Evolutionary conservation across 2,113 vertebrate species (phyloP).

Genomic region (Ramphastos sulfuratus): DNA sequence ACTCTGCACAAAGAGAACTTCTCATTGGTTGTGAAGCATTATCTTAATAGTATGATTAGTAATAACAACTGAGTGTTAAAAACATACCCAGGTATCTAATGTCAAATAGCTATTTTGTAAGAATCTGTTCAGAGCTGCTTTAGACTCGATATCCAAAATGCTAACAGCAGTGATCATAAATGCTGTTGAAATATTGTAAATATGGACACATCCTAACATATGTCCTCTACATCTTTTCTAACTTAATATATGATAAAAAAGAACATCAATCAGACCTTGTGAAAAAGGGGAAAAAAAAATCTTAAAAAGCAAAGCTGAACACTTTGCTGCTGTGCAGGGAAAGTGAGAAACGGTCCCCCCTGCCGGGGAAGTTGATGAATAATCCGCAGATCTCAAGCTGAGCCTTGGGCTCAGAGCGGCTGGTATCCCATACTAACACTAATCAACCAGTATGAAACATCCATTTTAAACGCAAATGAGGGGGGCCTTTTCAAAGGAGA

Average conservation of each 20-base stretch:
- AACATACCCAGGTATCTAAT: not conserved
- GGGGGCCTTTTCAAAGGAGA: conserved; percentile 70
- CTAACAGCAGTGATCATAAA: not conserved
- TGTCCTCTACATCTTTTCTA: not conserved
- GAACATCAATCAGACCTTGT: not conserved
- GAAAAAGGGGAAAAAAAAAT: not conserved
- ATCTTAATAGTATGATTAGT: not conserved
- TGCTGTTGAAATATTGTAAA: not conserved
- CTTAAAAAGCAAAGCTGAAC: conserved; percentile 68
- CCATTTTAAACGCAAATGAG: conserved; percentile 82
- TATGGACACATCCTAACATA: not conserved
- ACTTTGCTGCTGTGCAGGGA: conserved; percentile 65
- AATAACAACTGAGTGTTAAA: not conserved
- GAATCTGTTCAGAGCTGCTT: not conserved
- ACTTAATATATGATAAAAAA: not conserved
- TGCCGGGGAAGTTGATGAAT: conserved; percentile 84
- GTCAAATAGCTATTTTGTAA: not conserved
- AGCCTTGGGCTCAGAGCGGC: conserved; percentile 74
- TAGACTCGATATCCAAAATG: not conserved
- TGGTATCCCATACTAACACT: conserved; percentile 75
- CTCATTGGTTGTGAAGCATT: not conserved
- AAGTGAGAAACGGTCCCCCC: conserved; percentile 80
- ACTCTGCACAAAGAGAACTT: not conserved
- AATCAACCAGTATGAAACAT: conserved; percentile 78
- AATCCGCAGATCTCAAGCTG: conserved; percentile 80